phyloP scores from a whole-genome alignment of 2,797 vertebrate species.

The Hipposideros larvatus region DNA sequence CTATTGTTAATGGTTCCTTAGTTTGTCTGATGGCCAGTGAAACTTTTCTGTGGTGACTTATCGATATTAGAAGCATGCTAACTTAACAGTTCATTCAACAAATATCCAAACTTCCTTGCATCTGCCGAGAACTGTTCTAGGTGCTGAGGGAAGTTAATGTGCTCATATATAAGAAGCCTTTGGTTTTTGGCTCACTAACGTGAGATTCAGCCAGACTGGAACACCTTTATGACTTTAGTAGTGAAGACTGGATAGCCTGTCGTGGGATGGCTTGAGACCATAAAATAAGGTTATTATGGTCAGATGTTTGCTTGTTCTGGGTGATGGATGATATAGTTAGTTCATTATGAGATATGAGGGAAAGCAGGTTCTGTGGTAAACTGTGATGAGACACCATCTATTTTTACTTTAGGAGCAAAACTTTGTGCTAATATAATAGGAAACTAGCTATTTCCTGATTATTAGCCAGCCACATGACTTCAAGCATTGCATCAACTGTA shows the following conservation, averaged over 20 bases:
- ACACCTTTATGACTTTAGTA: neutral
- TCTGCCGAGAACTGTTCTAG: neutral
- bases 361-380: constrained; percentile 50
- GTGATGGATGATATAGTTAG: neutral
- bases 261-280: neutral
- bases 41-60: constrained; percentile 22
- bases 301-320: neutral
- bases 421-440: constrained; percentile 47
- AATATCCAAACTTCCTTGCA: neutral
- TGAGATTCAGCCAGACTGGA: constrained; percentile 35
- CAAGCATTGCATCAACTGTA: constrained; percentile 21
- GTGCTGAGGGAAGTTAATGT: constrained; percentile 16
- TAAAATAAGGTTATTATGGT: neutral
- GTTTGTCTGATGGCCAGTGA: constrained; percentile 40
- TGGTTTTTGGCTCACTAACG: constrained; percentile 21
- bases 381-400: neutral
- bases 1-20: neutral
- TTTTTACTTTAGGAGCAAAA: constrained; percentile 44
- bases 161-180: neutral
- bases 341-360: constrained; percentile 6
- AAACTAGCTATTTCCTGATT: constrained; percentile 34
- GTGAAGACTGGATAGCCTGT: neutral
- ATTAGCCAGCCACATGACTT: neutral
- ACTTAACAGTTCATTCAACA: neutral
- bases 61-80: neutral